Evolutionary conservation across 2,797 vertebrate genomes (phyloP).

Genomic region (Gymnoscopelus microlampas): DNA sequence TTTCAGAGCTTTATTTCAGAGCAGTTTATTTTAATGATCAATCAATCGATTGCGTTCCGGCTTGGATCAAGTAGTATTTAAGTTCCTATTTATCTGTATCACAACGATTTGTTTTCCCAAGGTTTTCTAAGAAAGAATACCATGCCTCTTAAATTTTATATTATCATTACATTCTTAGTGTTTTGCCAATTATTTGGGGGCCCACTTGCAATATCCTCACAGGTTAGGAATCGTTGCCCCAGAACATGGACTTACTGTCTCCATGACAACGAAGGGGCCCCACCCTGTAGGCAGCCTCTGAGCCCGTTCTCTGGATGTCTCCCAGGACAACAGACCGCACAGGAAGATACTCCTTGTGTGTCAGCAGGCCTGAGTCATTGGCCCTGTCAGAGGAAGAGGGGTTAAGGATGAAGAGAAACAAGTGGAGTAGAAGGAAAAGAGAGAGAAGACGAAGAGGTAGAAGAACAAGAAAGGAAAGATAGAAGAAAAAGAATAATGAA

Average conservation of each 20-base stretch:
- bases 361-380: slow-evolving; percentile 88
- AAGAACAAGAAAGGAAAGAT: background rate
- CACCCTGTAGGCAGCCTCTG: slow-evolving; percentile 89
- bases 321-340: slow-evolving; percentile 89
- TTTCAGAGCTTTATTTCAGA: no score
- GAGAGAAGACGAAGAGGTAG: background rate
- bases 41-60: no score
- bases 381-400: slow-evolving; percentile 76
- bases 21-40: no score
- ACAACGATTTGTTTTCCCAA: no score
- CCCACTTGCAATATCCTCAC: no score
- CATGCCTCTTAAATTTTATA: no score
- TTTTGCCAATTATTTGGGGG: no score
- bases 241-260: slow-evolving; percentile 87
- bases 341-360: slow-evolving; percentile 91
- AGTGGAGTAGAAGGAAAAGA: background rate
- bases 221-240: no score
- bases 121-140: no score
- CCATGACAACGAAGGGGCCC: slow-evolving; percentile 90
- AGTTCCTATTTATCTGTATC: no score
- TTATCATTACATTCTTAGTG: no score
- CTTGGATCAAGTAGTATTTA: no score
- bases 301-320: slow-evolving; percentile 84
- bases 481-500: background rate
- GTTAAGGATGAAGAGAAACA: background rate